Conservation (phyloP, 2,113 vertebrate genomes). For the Brachirus orientalis region DNA sequence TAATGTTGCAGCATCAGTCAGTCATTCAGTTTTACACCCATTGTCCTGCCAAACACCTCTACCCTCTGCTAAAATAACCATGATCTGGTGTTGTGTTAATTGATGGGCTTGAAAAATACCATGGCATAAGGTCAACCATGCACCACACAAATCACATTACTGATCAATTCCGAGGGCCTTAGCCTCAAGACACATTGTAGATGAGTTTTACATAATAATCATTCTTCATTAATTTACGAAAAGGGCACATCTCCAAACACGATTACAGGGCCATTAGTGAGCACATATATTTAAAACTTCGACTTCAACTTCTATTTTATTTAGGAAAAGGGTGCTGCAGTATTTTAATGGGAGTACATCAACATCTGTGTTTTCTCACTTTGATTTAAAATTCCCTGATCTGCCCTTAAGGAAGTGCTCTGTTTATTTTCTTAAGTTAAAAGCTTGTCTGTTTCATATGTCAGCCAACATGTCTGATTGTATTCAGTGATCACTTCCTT, state of each 20-base stretch:
- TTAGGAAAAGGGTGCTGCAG: neutral
- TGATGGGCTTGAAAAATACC: slow-evolving; percentile 59
- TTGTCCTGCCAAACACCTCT: too few relatives aligned
- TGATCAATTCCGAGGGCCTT: slow-evolving; percentile 46
- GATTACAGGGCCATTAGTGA: slow-evolving; percentile 42
- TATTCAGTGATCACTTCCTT: too few relatives aligned
- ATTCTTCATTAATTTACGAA: slow-evolving; percentile 62
- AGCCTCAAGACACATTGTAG: slow-evolving; percentile 44
- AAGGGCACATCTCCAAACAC: slow-evolving; percentile 71
- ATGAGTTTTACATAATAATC: slow-evolving; percentile 47
- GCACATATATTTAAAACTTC: neutral
- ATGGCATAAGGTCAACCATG: slow-evolving; percentile 42
- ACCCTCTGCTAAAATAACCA: slow-evolving; percentile 42
- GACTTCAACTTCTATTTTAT: neutral
- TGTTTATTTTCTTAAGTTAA: slow-evolving; percentile 29
- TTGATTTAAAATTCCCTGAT: slow-evolving; percentile 11
- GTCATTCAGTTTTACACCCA: slow-evolving; percentile 21
- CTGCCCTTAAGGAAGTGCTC: neutral
- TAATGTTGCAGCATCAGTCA: slow-evolving; percentile 16
- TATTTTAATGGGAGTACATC: neutral
- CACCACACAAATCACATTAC: slow-evolving; percentile 53
- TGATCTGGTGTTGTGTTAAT: slow-evolving; percentile 54
- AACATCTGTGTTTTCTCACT: slow-evolving; percentile 8
- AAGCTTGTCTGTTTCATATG: too few relatives aligned
- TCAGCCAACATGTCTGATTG: too few relatives aligned